Evolutionary conservation across 2,888 invertebrate species (phyloP), one percentile per base, ranked within the genome.

Genomic region (Aplocera efformata): DNA sequence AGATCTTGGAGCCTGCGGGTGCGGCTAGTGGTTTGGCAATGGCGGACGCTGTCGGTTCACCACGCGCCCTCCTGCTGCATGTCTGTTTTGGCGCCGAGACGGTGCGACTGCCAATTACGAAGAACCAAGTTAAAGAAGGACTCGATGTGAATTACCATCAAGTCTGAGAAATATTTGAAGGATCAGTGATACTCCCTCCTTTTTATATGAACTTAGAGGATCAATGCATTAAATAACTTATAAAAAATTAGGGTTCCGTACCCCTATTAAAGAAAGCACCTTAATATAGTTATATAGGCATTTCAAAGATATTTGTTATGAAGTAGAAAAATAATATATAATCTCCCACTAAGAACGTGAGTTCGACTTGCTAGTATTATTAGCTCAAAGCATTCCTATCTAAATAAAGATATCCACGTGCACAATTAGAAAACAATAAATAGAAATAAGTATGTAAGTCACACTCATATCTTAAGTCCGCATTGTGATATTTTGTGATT

Each of bases 51-150:
- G 42, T 60, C 68, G 13, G 54, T 65, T 30, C 59, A 71, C 31
- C 85, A 85, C 56, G 81, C 85, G 34, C 73, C 83, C 5, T 56
- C 68, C 20, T 86, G 86, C 70, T 63, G 74, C 51, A 66, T 80
- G 52, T 66, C 75, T 23, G 66, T 74, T 36, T 63, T 63, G 44
- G 57, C 70, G 38, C 53, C 58, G 36, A 70, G 67, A 28, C 68
- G 65, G 48, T 86, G 86, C 56, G 65, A 78, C 61, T 85, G 85
- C 51, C 65, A 75, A 24, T 68, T 84, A 29, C 58, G 41, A 42
- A 46, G 43, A 32, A 26, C 32, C 8, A 40, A 39, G 24, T 39
- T 40, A n/a, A n/a, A 23, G 10, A n/a, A 25, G 11, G n/a, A 23
- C 11, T 17, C 10, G 17, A 34, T 17, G 7, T 2, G 21, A 10